Evolutionary conservation across 2,797 vertebrate genomes (phyloP), one percentile per base, ranked within the genome.

Genomic region (Limosa lapponica): DNA sequence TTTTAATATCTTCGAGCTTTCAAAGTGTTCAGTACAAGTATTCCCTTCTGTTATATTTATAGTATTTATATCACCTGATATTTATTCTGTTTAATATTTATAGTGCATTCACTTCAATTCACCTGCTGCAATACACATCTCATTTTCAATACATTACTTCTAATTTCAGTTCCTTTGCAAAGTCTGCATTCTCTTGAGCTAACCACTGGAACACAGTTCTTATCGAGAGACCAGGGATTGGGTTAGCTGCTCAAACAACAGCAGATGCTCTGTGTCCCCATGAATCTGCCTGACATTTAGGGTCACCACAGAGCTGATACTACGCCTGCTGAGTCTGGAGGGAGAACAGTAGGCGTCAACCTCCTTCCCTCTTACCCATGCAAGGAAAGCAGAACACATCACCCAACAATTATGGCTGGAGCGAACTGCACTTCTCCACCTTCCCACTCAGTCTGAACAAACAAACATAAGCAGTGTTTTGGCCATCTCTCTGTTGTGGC

Each of bases 61-160:
- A 65, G 34, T 36, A 57, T 65, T 89, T 71, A 28, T 72, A 67
- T n/a, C 43, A 64, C 52, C 64, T 67, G 48, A 18, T 74, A 39
- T 71, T 91, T 72, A 44, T 72, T 90, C 65, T 65, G 30, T 75
- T 84, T 87, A 69, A 61, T 89, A 85, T 94, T 93, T 91, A 54
- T 71, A 72, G 20, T 54, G 23, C 18, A 14, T 49, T 82, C 6
- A 46, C 72, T 87, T 96, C 34, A 43, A 49, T 75, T 84, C 58
- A 87, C 44, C 71, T 71, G 41, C 73, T 87, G 54, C 32, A 89
- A 64, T 28, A 27, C 32, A 46, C n/a, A n/a, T 32, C 37, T 91
- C 27, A 34, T 91, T 92, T 89, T 91, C 73, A 89, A 49, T 44
- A 71, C 8, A 22, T 83, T 62, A 32, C 54, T 74, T 71, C 12